A percentile compares a stretch with the other conserved stretches of the same genome.
phyloP scores from a whole-genome alignment of 2,113 vertebrate genomes.

The Phocoena sinus region DNA sequence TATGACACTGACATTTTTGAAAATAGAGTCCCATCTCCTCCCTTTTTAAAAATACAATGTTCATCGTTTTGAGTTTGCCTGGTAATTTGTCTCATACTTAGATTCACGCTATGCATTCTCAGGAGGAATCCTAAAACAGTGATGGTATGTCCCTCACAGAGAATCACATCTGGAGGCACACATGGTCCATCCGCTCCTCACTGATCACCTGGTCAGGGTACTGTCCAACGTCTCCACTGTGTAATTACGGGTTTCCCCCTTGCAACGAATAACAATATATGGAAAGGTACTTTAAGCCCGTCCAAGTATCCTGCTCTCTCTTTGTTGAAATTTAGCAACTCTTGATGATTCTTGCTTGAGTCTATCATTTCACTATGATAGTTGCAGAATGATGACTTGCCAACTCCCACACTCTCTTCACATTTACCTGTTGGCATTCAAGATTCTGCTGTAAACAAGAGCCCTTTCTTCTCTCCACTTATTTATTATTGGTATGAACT shows the following conservation, averaged over 20 bases:
- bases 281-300: background rate
- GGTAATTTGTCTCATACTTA: background rate
- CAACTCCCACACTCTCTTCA: background rate
- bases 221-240: background rate
- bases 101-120: background rate
- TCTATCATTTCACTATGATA: background rate
- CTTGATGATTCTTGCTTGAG: background rate
- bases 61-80: background rate
- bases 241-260: background rate
- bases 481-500: background rate
- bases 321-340: background rate
- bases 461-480: background rate
- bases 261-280: background rate
- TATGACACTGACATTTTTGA: background rate
- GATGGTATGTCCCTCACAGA: background rate
- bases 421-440: background rate
- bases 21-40: background rate
- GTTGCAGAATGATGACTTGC: background rate
- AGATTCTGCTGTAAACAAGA: background rate
- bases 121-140: background rate
- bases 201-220: background rate
- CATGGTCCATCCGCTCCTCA: background rate
- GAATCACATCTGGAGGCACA: background rate
- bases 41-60: background rate
- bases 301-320: background rate